phyloP scores from a whole-genome alignment of 2,797 vertebrate genomes.

The Cyprinodon diabolis region DNA sequence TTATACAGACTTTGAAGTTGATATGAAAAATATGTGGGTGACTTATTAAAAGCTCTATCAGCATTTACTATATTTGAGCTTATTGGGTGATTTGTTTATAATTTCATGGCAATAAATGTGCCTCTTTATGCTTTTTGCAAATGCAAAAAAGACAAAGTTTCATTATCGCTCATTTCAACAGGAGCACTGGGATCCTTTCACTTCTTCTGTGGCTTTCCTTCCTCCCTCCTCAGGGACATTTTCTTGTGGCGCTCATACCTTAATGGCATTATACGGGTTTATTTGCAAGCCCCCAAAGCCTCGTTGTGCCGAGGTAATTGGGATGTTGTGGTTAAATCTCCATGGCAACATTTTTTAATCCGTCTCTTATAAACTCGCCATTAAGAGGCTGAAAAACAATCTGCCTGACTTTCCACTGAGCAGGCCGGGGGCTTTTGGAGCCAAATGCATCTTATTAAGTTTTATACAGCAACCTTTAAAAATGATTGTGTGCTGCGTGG shows the following conservation, averaged over 20 bases:
- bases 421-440: conserved; percentile 71
- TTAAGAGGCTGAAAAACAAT: conserved; percentile 78
- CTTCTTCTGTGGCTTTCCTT: conserved; percentile 46
- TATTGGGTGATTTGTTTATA: conserved; percentile 30
- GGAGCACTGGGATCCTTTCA: conserved; percentile 56
- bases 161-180: conserved; percentile 57
- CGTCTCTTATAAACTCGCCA: conserved; percentile 72
- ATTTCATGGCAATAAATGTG: neutral
- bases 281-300: conserved; percentile 70
- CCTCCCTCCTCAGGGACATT: conserved; percentile 56
- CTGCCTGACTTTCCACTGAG: conserved; percentile 73
- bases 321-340: conserved; percentile 77
- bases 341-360: conserved; percentile 73
- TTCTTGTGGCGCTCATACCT: conserved; percentile 69
- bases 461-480: conserved; percentile 77
- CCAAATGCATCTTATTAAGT: conserved; percentile 76
- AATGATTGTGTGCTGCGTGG: conserved; percentile 59
- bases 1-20: conserved; percentile 69
- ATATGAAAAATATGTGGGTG: conserved; percentile 65
- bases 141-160: conserved; percentile 20
- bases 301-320: conserved; percentile 75
- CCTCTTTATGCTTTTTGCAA: neutral
- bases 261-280: conserved; percentile 74
- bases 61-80: conserved; percentile 33
- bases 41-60: conserved; percentile 39